phyloP scores from a whole-genome alignment of 1,140 invertebrate genomes.

The Camponotus pennsylvanicus region DNA sequence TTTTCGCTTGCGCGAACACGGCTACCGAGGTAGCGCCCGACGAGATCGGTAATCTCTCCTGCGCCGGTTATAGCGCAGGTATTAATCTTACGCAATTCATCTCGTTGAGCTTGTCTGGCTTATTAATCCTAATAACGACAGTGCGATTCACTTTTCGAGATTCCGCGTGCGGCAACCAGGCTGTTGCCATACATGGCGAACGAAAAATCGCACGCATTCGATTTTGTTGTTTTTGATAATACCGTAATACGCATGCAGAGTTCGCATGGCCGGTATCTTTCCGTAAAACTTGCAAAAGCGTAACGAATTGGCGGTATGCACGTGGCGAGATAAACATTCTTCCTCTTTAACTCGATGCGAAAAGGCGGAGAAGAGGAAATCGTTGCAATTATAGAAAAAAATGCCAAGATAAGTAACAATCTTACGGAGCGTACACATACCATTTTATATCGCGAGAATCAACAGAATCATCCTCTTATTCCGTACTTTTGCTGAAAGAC shows the following conservation, averaged over 20 bases:
- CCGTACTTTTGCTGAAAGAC: constrained; percentile 48
- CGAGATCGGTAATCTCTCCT: constrained; percentile 79
- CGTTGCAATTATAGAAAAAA: background rate
- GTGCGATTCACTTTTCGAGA: constrained; percentile 71
- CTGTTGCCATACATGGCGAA: constrained; percentile 32
- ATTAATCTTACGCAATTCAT: constrained; percentile 83
- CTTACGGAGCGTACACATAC: background rate
- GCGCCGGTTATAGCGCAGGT: constrained; percentile 77
- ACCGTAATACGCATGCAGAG: constrained; percentile 30
- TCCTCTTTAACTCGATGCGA: constrained; percentile 6
- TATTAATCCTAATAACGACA: constrained; percentile 73
- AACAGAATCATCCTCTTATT: constrained; percentile 45
- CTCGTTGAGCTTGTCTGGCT: constrained; percentile 62
- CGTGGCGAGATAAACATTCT: constrained; percentile 59
- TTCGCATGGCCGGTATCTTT: constrained; percentile 54
- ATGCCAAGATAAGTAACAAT: constrained; percentile 35
- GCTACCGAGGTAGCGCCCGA: constrained; percentile 68
- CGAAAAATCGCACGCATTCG: constrained; percentile 55
- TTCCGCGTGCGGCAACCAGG: constrained; percentile 23
- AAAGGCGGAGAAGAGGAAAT: background rate
- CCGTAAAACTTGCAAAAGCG: constrained; percentile 56
- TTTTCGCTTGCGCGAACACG: constrained; percentile 61
- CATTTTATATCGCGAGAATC: constrained; percentile 46
- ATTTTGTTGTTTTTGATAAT: constrained; percentile 55
- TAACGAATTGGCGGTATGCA: constrained; percentile 42